Percentiles rank a stretch among this genome's conserved stretches.
Evolutionary conservation across 2,888 invertebrate genomes (phyloP).

Genomic region (Eristalis intricaria): DNA sequence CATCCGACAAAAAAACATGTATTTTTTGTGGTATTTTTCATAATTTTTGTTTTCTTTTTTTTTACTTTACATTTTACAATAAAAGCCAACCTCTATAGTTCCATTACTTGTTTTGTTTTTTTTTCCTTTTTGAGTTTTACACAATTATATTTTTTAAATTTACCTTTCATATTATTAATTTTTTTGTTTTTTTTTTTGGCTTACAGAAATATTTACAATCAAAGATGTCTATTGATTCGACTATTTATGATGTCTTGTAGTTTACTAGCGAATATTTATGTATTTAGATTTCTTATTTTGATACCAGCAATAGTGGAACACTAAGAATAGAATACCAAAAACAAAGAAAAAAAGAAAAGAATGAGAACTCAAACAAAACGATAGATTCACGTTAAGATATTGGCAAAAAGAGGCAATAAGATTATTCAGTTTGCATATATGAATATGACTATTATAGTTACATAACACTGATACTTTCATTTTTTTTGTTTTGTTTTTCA

Average conservation of each 20-base stretch:
- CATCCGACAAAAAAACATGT: slow-evolving; percentile 48
- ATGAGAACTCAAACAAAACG: slow-evolving; percentile 11
- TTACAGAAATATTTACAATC: slow-evolving; percentile 64
- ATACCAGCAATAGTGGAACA: slow-evolving; percentile 63
- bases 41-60: slow-evolving; percentile 5
- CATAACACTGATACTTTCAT: slow-evolving; percentile 60
- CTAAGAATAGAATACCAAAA: slow-evolving; percentile 51
- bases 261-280: slow-evolving; percentile 48
- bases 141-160: slow-evolving; percentile 22
- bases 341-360: slow-evolving; percentile 6
- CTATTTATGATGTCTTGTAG: slow-evolving; percentile 70
- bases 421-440: slow-evolving; percentile 68
- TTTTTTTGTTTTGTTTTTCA: slow-evolving; percentile 25
- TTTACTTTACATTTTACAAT: slow-evolving; percentile 51
- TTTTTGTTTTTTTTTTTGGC: slow-evolving; percentile 22
- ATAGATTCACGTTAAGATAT: slow-evolving; percentile 63
- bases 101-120: slow-evolving; percentile 50
- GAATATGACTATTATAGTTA: slow-evolving; percentile 68
- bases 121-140: slow-evolving; percentile 71
- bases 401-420: slow-evolving; percentile 72
- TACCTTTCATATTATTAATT: slow-evolving; percentile 34
- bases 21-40: slow-evolving; percentile 24
- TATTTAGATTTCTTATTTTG: slow-evolving; percentile 44
- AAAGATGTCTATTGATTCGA: slow-evolving; percentile 44
- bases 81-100: slow-evolving; percentile 73